Evolutionary conservation across 1,140 invertebrate genomes (phyloP).

Genomic region (Aphelenchoides besseyi): DNA sequence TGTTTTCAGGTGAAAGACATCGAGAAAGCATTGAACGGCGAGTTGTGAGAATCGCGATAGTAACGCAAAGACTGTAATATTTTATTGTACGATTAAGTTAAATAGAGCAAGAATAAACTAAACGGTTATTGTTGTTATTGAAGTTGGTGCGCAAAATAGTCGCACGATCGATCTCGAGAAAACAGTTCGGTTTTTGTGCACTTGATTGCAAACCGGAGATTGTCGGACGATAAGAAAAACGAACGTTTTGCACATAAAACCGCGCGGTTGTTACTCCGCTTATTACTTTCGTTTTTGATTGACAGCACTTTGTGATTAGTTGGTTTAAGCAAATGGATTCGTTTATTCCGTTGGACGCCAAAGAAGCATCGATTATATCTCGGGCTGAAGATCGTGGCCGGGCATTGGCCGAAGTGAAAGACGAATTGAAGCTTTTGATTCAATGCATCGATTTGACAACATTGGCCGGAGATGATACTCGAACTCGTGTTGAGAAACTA

Average conservation of each 20-base stretch:
- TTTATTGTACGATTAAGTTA: too few species aligned
- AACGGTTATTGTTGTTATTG: not conserved
- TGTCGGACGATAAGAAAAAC: not conserved
- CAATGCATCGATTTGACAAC: slow-evolving; percentile 88
- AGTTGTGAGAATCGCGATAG: not conserved
- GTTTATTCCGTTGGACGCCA: not conserved
- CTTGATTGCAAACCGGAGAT: not conserved
- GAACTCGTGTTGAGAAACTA: slow-evolving; percentile 74
- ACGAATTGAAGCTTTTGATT: slow-evolving; percentile 62
- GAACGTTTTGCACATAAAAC: not conserved
- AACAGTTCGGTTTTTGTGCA: too few species aligned
- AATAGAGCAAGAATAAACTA: too few species aligned
- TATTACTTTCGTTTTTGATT: not conserved
- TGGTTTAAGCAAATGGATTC: not conserved
- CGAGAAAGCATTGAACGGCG: slow-evolving; percentile 27
- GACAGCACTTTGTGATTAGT: not conserved
- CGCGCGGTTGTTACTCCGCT: not conserved
- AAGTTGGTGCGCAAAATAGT: not conserved
- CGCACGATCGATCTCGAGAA: too few species aligned
- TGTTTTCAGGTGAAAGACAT: too few species aligned
- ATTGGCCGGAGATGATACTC: slow-evolving; percentile 81
- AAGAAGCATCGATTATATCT: not conserved
- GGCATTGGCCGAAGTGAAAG: not conserved
- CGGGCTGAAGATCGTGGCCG: not conserved
- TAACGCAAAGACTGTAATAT: not conserved